Evolutionary conservation across 2,113 vertebrate species (phyloP).

Genomic region (Pseudopipra pipra): DNA sequence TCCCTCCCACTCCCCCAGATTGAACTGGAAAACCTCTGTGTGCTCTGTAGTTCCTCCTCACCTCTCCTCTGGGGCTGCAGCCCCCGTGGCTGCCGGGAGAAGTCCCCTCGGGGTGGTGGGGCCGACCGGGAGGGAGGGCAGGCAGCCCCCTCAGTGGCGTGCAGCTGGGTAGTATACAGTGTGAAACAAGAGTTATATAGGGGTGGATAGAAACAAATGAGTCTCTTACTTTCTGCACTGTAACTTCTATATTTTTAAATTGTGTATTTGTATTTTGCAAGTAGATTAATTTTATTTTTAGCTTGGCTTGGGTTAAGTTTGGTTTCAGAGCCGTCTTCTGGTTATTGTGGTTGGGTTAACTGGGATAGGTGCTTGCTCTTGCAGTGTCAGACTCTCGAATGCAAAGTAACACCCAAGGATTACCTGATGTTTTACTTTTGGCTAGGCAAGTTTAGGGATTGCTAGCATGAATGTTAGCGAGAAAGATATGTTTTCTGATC

Average conservation of each 20-base stretch:
- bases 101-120: too few relatives aligned
- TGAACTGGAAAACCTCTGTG: too few relatives aligned
- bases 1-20: too few relatives aligned
- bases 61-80: too few relatives aligned
- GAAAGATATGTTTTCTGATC: not conserved
- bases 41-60: too few relatives aligned
- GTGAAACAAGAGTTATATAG: not conserved
- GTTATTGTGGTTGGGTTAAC: not conserved
- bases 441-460: not conserved
- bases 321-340: not conserved
- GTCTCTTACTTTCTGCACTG: not conserved
- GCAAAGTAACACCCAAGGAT: not conserved
- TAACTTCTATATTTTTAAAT: not conserved
- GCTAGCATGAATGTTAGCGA: not conserved
- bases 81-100: too few relatives aligned
- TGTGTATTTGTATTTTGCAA: not conserved
- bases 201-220: not conserved
- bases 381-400: not conserved
- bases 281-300: not conserved
- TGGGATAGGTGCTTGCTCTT: not conserved
- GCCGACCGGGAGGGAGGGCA: too few relatives aligned
- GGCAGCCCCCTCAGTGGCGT: too few relatives aligned
- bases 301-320: not conserved
- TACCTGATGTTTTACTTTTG: not conserved
- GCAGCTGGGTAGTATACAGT: not conserved